Evolutionary conservation across 1,140 invertebrate species (phyloP).

Genomic region (Trissolcus basalis): DNA sequence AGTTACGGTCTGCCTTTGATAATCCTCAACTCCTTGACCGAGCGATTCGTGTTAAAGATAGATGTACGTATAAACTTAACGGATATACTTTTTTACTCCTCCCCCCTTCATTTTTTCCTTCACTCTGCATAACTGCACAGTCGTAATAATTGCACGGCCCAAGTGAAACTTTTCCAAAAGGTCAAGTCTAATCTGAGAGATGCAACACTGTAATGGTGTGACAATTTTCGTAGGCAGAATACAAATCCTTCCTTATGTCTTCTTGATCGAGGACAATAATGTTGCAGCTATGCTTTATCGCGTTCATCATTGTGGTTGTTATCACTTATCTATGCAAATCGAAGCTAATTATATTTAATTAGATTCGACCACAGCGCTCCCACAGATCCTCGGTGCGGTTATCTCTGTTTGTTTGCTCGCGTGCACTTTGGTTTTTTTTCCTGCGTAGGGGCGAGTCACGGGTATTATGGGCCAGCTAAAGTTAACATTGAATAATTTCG

Average conservation of each 20-base stretch:
- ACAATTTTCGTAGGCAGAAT: too few species aligned
- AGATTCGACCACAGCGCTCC: slow-evolving; percentile 73
- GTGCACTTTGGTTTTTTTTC: slow-evolving; percentile 12
- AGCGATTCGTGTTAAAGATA: slow-evolving; percentile 58
- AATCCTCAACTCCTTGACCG: slow-evolving; percentile 57
- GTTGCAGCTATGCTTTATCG: slow-evolving; percentile 73
- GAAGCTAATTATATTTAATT: slow-evolving; percentile 78
- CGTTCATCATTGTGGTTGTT: slow-evolving; percentile 75
- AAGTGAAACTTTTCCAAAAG: too few species aligned
- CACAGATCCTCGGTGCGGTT: slow-evolving; percentile 64
- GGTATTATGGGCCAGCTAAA: too few species aligned
- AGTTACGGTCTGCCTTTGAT: slow-evolving; percentile 60
- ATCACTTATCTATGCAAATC: slow-evolving; percentile 77
- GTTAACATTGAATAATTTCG: too few species aligned
- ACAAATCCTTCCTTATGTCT: slow-evolving; percentile 65
- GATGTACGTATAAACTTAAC: slow-evolving; percentile 57
- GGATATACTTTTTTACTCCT: slow-evolving; percentile 39
- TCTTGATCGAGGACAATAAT: slow-evolving; percentile 71
- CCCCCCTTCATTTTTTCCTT: background rate
- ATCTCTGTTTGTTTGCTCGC: slow-evolving; percentile 49
- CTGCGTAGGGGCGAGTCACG: too few species aligned
- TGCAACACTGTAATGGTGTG: too few species aligned
- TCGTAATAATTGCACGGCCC: slow-evolving; percentile 32
- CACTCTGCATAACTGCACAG: slow-evolving; percentile 14
- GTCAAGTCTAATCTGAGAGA: background rate